Percentiles rank a stretch among this genome's conserved stretches.
Evolutionary conservation across 2,888 invertebrate species (phyloP).

Genomic region (Gryllus longicercus): DNA sequence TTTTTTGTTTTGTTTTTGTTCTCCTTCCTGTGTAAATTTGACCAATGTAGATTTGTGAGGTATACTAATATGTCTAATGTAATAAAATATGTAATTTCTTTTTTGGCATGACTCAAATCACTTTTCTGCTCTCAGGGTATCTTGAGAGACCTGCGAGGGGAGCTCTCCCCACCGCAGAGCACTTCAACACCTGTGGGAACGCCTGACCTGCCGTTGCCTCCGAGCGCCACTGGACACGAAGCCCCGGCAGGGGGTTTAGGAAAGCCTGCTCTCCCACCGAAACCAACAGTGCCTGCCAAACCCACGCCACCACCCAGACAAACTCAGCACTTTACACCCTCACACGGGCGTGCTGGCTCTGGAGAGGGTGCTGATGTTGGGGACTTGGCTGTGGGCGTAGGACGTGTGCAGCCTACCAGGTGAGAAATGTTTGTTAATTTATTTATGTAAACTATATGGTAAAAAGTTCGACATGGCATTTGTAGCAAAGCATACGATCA

Average conservation of each 20-base stretch:
- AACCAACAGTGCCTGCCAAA: constrained; percentile 63
- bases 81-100: no score
- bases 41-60: no score
- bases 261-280: constrained; percentile 80
- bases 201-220: constrained; percentile 42
- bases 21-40: no score
- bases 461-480: no score
- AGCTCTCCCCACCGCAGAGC: constrained; percentile 50
- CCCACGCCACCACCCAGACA: constrained; percentile 56
- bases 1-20: no score
- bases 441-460: no score
- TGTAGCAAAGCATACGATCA: no score
- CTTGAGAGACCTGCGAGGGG: constrained; percentile 29
- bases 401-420: no score
- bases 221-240: constrained; percentile 48
- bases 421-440: no score
- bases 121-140: constrained; percentile 22
- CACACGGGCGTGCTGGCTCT: not conserved
- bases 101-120: no score
- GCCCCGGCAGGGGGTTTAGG: constrained; percentile 39
- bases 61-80: no score
- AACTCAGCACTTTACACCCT: constrained; percentile 40
- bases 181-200: constrained; percentile 59
- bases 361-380: constrained; percentile 9
- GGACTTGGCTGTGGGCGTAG: constrained; percentile 1